phyloP scores from a whole-genome alignment of 2,888 invertebrate genomes.

The Rhodophaea formosa region DNA sequence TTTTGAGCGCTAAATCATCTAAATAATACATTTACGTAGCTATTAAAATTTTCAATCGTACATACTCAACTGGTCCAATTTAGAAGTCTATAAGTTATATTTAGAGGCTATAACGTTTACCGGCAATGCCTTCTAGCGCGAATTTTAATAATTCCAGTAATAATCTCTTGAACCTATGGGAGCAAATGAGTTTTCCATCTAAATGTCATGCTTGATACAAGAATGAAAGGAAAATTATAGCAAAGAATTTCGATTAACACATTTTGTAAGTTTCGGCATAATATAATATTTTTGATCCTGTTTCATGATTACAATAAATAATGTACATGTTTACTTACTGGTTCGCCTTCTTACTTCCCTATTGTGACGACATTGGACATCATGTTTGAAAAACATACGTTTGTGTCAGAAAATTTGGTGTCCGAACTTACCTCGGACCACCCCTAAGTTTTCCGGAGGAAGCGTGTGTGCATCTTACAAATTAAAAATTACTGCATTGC shows the following conservation, averaged over 20 bases:
- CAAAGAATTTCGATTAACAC: too few relatives aligned
- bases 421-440: slow-evolving; percentile 1
- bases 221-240: not conserved
- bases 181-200: not conserved
- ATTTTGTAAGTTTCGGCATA: not conserved
- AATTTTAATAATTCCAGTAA: slow-evolving; percentile 13
- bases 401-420: not conserved
- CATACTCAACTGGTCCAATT: slow-evolving; percentile 7
- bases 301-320: not conserved
- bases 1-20: slow-evolving; percentile 5
- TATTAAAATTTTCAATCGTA: slow-evolving; percentile 12
- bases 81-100: slow-evolving; percentile 9
- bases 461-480: slow-evolving; percentile 61
- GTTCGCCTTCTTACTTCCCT: slow-evolving; percentile 2
- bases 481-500: slow-evolving; percentile 72
- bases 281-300: not conserved
- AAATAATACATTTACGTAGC: slow-evolving; percentile 10
- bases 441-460: slow-evolving; percentile 42
- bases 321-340: not conserved
- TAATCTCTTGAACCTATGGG: not conserved
- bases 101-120: slow-evolving; percentile 12
- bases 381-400: not conserved
- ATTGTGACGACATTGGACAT: not conserved
- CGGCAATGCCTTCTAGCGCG: slow-evolving; percentile 1
- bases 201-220: not conserved